These are phyloP conservation scores for Drosophila quinaria DNA, from an alignment of 2,888 invertebrate genomes.

Conservation along the genomic window DNA sequence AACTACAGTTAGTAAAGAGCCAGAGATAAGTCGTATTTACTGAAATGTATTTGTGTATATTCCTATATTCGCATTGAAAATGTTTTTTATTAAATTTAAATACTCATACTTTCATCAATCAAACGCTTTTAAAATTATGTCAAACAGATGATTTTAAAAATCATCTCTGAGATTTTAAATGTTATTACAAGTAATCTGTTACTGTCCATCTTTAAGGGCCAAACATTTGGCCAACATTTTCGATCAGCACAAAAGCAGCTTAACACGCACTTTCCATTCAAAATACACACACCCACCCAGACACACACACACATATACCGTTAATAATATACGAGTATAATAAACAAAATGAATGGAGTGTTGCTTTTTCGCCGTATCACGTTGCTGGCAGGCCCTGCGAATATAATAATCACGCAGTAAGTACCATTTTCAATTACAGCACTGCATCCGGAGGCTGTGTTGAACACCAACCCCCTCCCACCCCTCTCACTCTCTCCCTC, in stretches of 20 bases:
- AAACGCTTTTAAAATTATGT: not conserved
- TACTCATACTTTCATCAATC: conserved; percentile 1
- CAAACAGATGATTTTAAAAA: conserved; percentile 21
- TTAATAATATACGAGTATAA: conserved; percentile 46
- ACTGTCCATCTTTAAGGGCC: conserved; percentile 18
- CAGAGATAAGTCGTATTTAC: not conserved
- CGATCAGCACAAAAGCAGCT: conserved; percentile 63
- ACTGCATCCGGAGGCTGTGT: conserved; percentile 32
- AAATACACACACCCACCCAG: conserved; percentile 11
- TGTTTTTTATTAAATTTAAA: not conserved
- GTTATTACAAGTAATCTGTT: conserved; percentile 18
- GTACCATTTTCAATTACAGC: conserved; percentile 76
- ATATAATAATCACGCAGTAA: conserved; percentile 76
- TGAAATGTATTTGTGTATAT: too few species aligned
- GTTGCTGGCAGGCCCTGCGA: conserved; percentile 51
- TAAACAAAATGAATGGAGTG: conserved; percentile 45
- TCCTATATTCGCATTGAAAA: not conserved
- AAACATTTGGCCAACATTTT: conserved; percentile 21
- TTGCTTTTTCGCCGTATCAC: conserved; percentile 62
- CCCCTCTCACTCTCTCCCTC: too few species aligned
- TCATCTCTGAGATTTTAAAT: conserved; percentile 33
- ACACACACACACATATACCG: conserved; percentile 2
- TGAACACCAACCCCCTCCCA: not conserved
- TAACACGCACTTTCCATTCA: conserved; percentile 62
- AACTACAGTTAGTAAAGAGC: not conserved